Evolutionary conservation across 1,140 invertebrate genomes (phyloP).

Genomic region (Ips typographus): DNA sequence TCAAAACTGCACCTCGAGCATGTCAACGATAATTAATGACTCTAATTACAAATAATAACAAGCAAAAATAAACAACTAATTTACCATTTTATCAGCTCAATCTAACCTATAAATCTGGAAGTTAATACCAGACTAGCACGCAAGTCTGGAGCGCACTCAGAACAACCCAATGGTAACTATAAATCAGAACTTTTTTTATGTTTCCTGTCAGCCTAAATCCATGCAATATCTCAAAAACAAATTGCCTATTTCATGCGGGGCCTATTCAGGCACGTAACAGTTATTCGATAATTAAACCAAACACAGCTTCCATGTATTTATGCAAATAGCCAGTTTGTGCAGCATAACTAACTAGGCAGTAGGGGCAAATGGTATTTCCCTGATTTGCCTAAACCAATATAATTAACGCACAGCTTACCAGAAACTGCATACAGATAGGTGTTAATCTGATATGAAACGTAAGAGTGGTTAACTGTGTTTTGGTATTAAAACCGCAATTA

Average conservation of each 20-base stretch:
- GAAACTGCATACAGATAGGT: background rate
- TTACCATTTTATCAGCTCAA: too few relatives aligned
- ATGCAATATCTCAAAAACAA: background rate
- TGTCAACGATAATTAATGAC: too few relatives aligned
- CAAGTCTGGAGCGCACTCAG: too few relatives aligned
- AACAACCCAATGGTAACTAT: too few relatives aligned
- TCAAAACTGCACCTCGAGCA: background rate
- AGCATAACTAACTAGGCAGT: constrained; percentile 9
- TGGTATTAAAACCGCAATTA: too few relatives aligned
- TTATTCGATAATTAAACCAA: constrained; percentile 17
- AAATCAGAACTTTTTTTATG: too few relatives aligned
- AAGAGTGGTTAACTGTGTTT: too few relatives aligned
- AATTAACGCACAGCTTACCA: constrained; percentile 10
- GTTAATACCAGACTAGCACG: too few relatives aligned
- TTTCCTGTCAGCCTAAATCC: too few relatives aligned
- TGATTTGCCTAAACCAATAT: constrained; percentile 22
- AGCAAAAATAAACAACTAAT: too few relatives aligned
- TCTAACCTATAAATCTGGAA: too few relatives aligned
- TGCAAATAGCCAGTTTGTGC: constrained; percentile 17
- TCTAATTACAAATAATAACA: too few relatives aligned
- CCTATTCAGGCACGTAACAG: constrained; percentile 12
- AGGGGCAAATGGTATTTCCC: constrained; percentile 11
- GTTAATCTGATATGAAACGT: background rate
- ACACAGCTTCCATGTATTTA: constrained; percentile 9
- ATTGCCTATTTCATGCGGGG: background rate